Evolutionary conservation across 2,113 vertebrate genomes (phyloP).

Genomic region (Lucifuga dentata): DNA sequence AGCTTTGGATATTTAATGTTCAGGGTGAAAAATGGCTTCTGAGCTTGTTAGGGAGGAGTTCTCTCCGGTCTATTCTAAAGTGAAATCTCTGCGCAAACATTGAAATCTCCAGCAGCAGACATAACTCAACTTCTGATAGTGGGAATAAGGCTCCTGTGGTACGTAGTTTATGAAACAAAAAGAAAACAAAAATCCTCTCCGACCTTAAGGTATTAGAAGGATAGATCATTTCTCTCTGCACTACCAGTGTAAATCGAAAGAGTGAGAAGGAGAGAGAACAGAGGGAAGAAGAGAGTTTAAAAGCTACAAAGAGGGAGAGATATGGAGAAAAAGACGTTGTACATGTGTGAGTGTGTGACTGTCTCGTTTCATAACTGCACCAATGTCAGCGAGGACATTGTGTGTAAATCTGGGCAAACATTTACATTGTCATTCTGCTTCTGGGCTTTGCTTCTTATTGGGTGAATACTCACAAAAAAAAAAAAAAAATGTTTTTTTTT

Average conservation of each 20-base stretch:
- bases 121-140: constrained; percentile 7
- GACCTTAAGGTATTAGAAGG: neutral
- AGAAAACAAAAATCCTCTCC: neutral
- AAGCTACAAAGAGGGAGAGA: constrained; percentile 8
- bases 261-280: neutral
- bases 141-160: constrained; percentile 4
- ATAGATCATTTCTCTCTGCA: neutral
- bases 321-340: neutral
- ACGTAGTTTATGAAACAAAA: constrained; percentile 2
- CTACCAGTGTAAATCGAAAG: too few species aligned
- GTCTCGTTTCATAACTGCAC: constrained; percentile 26
- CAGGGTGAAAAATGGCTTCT: constrained; percentile 19
- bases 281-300: neutral
- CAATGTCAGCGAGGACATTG: constrained; percentile 27
- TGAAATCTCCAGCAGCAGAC: neutral
- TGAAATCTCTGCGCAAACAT: constrained; percentile 21
- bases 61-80: neutral
- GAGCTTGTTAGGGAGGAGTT: constrained; percentile 19
- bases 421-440: constrained; percentile 51
- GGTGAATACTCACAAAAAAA: constrained; percentile 47
- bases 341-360: neutral
- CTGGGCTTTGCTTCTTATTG: constrained; percentile 48
- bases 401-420: constrained; percentile 45
- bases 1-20: constrained; percentile 24
- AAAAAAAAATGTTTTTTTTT: constrained; percentile 51